Conservation (phyloP, 2,888 invertebrate species). For the Cenopis cana region DNA sequence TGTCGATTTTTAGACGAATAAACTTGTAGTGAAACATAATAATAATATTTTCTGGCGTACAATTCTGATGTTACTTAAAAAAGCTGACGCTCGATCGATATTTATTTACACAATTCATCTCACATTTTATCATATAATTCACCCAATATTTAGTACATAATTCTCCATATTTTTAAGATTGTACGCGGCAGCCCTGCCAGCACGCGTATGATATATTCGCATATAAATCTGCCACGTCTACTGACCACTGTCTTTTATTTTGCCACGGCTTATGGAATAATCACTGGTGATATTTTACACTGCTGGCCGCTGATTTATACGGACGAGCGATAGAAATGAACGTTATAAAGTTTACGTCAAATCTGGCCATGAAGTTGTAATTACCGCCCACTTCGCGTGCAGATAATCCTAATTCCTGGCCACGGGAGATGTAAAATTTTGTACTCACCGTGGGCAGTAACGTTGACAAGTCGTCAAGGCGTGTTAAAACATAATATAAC, state of each 20-base stretch:
- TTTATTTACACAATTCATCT: not conserved
- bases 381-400: too few species aligned
- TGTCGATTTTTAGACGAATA: too few species aligned
- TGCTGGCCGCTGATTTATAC: conserved; percentile 15
- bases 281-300: conserved; percentile 39
- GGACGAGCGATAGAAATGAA: conserved; percentile 4
- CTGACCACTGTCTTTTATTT: conserved; percentile 54
- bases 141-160: not conserved
- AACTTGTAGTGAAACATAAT: too few species aligned
- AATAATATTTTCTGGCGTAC: too few species aligned
- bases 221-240: conserved; percentile 71
- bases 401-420: too few species aligned
- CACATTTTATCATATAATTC: not conserved
- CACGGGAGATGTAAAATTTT: too few species aligned
- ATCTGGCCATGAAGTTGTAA: not conserved
- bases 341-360: conserved; percentile 1
- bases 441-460: too few species aligned
- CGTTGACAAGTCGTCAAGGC: too few species aligned
- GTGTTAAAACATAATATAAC: too few species aligned
- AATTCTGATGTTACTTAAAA: too few species aligned
- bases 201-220: conserved; percentile 73
- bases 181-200: conserved; percentile 58
- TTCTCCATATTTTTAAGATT: not conserved
- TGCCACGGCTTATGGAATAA: conserved; percentile 40
- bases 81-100: too few species aligned